Percentiles rank a stretch among this genome's conserved stretches.
Evolutionary conservation across 2,888 invertebrate genomes (phyloP).

Genomic region (Abrostola tripartita): DNA sequence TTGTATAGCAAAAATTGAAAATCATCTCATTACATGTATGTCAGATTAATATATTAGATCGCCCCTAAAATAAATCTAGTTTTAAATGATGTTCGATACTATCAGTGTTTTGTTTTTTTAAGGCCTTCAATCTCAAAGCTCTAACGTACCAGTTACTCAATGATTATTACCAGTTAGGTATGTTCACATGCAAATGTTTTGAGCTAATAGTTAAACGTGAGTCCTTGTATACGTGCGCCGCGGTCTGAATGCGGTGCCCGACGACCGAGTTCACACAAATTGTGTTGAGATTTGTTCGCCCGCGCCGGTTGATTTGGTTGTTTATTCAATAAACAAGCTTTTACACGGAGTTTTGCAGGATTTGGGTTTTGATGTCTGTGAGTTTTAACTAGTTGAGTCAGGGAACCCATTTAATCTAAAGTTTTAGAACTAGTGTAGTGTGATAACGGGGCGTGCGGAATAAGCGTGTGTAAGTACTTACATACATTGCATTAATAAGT

Average conservation of each 20-base stretch:
- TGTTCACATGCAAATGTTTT: neutral
- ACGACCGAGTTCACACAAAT: conserved; percentile 26
- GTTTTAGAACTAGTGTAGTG: neutral
- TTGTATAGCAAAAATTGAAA: too few relatives aligned
- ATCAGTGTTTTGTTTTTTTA: too few relatives aligned
- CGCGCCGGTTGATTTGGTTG: conserved; percentile 28
- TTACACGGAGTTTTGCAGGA: conserved; percentile 16
- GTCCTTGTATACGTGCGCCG: conserved; percentile 1
- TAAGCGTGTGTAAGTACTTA: conserved; percentile 1
- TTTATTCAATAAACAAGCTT: conserved; percentile 37
- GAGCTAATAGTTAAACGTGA: neutral
- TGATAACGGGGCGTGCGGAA: neutral
- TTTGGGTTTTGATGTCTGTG: conserved; percentile 15
- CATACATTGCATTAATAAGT: neutral
- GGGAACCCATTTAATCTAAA: conserved; percentile 5
- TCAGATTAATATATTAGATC: too few relatives aligned
- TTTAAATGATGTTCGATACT: too few relatives aligned
- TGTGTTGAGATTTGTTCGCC: conserved; percentile 36
- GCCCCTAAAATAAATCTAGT: too few relatives aligned
- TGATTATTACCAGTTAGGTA: too few relatives aligned
- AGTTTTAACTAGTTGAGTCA: conserved; percentile 6
- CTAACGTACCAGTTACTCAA: too few relatives aligned
- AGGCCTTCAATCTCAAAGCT: too few relatives aligned
- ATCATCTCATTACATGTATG: too few relatives aligned
- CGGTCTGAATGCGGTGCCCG: conserved; percentile 8